Evolutionary conservation across 2,113 vertebrate genomes (phyloP).

Genomic region (Piaya cayana): DNA sequence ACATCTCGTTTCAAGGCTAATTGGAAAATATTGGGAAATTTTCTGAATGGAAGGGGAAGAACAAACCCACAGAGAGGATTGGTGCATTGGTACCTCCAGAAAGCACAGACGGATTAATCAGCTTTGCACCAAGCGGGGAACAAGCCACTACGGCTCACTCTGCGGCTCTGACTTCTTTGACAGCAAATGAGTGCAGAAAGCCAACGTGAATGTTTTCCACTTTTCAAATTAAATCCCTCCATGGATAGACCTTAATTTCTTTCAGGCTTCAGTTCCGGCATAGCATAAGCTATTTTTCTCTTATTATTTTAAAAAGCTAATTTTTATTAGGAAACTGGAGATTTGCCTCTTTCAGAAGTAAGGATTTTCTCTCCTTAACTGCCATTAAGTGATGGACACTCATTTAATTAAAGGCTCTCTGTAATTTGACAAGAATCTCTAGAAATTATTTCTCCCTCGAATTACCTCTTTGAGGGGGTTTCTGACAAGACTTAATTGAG

Average conservation of each 20-base stretch:
- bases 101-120: rapidly evolving
- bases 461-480: not conserved
- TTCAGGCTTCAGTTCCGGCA: not conserved
- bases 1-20: rapidly evolving
- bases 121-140: rapidly evolving
- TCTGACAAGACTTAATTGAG: not conserved
- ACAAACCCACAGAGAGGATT: rapidly evolving
- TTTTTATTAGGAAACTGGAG: not conserved
- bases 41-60: rapidly evolving
- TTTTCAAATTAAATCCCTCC: not conserved
- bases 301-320: not conserved
- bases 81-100: rapidly evolving
- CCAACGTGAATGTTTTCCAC: rapidly evolving
- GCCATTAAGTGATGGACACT: not conserved
- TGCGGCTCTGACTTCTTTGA: not conserved
- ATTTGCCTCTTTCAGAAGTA: not conserved
- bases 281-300: not conserved
- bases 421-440: not conserved
- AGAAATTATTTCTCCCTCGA: not conserved
- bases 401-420: not conserved
- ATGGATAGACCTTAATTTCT: not conserved
- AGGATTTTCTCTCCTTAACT: not conserved
- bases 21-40: rapidly evolving
- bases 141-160: not conserved
- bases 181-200: rapidly evolving